A percentile compares a stretch with the other conserved stretches of the same genome.
Evolutionary conservation across 2,113 vertebrate genomes (phyloP).

Genomic region (Tetrao urogallus): DNA sequence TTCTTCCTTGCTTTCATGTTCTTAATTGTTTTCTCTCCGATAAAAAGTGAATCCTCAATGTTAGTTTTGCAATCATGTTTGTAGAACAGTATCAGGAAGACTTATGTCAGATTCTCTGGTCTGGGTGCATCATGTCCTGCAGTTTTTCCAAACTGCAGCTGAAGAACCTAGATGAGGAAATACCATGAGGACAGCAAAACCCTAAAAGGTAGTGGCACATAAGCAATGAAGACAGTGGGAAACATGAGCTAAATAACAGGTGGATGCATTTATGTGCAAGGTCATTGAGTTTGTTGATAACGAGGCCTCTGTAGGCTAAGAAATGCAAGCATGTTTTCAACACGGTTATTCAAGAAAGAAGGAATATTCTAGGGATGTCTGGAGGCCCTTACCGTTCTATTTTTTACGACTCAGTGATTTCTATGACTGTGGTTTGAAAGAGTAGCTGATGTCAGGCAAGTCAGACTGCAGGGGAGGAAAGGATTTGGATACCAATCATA

Average conservation of each 20-base stretch:
- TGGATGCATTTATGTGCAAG: neutral
- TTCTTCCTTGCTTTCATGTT: neutral
- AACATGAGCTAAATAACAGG: neutral
- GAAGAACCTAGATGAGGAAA: neutral
- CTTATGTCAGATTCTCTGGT: neutral
- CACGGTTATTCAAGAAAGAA: neutral
- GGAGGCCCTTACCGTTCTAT: neutral
- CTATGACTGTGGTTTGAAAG: conserved; percentile 38
- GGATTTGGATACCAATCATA: conserved; percentile 19
- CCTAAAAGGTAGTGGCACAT: neutral
- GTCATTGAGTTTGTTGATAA: neutral
- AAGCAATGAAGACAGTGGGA: neutral
- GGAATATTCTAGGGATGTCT: neutral
- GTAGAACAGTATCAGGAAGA: neutral
- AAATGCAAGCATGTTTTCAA: neutral
- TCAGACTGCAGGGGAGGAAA: conserved; percentile 26
- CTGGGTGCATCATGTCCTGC: rapidly evolving
- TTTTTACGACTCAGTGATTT: neutral
- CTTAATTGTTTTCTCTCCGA: neutral
- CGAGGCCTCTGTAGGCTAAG: neutral
- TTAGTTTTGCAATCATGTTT: neutral
- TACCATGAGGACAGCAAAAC: neutral
- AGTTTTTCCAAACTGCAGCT: neutral
- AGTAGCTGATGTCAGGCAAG: conserved; percentile 10
- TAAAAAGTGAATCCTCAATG: neutral